Percentiles rank a stretch among this genome's conserved stretches.
Evolutionary conservation across 2,888 invertebrate genomes (phyloP).

Genomic region (Tetheella fluctuosa): DNA sequence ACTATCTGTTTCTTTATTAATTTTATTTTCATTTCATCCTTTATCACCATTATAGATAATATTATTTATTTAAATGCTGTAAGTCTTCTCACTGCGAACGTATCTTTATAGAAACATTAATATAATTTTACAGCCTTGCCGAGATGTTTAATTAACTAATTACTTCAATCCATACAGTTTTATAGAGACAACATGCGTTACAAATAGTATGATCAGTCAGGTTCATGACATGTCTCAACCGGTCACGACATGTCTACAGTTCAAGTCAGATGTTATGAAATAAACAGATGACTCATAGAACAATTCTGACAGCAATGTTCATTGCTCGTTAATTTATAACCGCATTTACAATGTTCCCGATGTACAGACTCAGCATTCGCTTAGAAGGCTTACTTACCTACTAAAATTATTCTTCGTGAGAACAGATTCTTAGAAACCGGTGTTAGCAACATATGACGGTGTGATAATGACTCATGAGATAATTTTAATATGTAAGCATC

Average conservation of each 20-base stretch:
- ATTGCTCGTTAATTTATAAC: constrained; percentile 67
- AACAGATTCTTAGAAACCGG: constrained; percentile 13
- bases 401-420: constrained; percentile 11
- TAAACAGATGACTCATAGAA: constrained; percentile 65
- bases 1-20: not conserved
- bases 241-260: constrained; percentile 75
- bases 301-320: constrained; percentile 50
- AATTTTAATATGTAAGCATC: not conserved
- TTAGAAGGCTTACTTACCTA: constrained; percentile 7
- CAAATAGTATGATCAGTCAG: constrained; percentile 73
- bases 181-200: constrained; percentile 58
- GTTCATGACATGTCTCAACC: constrained; percentile 73
- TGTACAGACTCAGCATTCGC: constrained; percentile 13
- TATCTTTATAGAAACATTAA: constrained; percentile 34
- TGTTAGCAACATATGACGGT: constrained; percentile 9
- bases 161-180: constrained; percentile 64
- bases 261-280: constrained; percentile 63
- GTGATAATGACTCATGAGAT: constrained; percentile 11
- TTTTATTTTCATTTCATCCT: no score
- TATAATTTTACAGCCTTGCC: constrained; percentile 49
- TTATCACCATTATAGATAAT: no score
- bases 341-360: constrained; percentile 30
- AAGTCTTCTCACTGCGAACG: constrained; percentile 29
- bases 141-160: constrained; percentile 66
- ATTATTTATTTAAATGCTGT: constrained; percentile 43